Evolutionary conservation across 2,113 vertebrate genomes (phyloP).

Genomic region (Vombatus ursinus): DNA sequence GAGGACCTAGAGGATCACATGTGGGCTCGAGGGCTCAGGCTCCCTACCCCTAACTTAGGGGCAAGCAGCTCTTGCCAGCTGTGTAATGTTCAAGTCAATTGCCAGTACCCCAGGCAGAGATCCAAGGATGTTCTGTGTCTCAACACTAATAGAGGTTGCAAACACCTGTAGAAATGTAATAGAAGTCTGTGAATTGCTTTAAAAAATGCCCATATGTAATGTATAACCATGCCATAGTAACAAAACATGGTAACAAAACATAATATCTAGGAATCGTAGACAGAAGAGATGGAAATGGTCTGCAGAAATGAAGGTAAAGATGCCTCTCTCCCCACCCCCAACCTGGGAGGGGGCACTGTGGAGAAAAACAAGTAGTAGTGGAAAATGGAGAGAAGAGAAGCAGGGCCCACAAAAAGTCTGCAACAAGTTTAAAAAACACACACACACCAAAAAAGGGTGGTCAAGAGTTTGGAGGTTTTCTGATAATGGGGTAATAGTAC

Average conservation of each 20-base stretch:
- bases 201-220: neutral
- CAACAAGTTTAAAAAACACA: neutral
- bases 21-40: too few species aligned
- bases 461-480: neutral
- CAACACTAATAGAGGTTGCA: neutral
- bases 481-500: neutral
- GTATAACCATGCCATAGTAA: neutral
- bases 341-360: too few species aligned
- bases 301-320: too few species aligned
- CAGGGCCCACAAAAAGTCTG: too few species aligned
- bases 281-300: neutral
- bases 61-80: neutral
- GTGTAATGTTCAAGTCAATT: neutral
- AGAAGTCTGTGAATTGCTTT: neutral
- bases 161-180: neutral
- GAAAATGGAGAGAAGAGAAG: too few species aligned
- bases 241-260: neutral
- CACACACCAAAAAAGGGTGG: neutral
- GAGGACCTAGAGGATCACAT: too few species aligned
- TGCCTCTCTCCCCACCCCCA: too few species aligned
- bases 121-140: neutral
- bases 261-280: neutral
- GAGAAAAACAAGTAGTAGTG: too few species aligned
- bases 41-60: neutral
- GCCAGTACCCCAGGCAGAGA: neutral